phyloP scores from a whole-genome alignment of 2,888 invertebrate genomes.

The Troilus luridus region DNA sequence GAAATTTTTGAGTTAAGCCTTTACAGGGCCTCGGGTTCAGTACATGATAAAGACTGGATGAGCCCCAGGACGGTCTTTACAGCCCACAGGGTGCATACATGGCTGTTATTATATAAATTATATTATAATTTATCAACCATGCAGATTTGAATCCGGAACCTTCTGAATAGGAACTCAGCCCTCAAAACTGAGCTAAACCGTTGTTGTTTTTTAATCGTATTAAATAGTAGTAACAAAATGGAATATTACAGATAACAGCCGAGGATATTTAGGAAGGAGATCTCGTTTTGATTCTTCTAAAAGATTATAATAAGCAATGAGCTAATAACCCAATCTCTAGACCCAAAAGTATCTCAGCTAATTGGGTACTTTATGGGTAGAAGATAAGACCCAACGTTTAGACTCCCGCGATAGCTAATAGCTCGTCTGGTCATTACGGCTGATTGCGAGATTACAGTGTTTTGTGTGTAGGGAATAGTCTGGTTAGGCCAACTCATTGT shows the following conservation, averaged over 20 bases:
- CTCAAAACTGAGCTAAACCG: not conserved
- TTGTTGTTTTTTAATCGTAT: not conserved
- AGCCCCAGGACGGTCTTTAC: too few relatives aligned
- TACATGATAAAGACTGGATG: too few relatives aligned
- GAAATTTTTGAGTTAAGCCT: too few relatives aligned
- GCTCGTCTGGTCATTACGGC: not conserved
- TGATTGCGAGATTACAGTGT: slow-evolving; percentile 22
- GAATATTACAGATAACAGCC: not conserved
- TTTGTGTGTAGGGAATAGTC: not conserved
- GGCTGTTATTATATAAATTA: too few relatives aligned
- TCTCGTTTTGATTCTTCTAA: not conserved
- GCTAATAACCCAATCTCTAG: not conserved
- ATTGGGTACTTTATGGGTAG: not conserved
- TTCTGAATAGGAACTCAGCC: too few relatives aligned
- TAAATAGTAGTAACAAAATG: not conserved
- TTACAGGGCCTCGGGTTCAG: too few relatives aligned
- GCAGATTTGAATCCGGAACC: too few relatives aligned
- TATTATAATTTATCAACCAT: too few relatives aligned
- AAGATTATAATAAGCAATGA: not conserved
- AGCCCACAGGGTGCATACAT: too few relatives aligned
- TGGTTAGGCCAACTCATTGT: not conserved
- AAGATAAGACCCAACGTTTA: not conserved
- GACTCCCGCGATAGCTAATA: not conserved
- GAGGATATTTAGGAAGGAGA: not conserved
- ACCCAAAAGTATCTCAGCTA: not conserved